Percentiles rank a stretch among this genome's conserved stretches.
These are phyloP conservation scores for Dipodomys spectabilis DNA, from an alignment of 2,113 vertebrate genomes.

Conservation along the genomic window DNA sequence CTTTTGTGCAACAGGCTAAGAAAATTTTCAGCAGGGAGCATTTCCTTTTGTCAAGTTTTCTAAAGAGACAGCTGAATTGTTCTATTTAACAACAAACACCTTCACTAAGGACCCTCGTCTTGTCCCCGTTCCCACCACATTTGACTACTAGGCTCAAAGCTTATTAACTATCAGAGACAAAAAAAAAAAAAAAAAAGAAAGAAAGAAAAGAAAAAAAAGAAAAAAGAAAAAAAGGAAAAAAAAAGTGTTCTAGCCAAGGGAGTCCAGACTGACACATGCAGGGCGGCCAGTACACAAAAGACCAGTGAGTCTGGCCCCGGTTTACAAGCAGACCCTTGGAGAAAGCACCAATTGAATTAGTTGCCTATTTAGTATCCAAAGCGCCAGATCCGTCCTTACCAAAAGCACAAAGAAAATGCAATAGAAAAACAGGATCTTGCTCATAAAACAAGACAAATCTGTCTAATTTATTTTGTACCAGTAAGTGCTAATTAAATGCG, in stretches of 20 bases:
- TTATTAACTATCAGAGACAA: conserved; percentile 95
- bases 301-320: conserved; percentile 92
- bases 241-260: conserved; percentile 91
- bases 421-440: conserved; percentile 96
- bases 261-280: conserved; percentile 91
- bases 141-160: conserved; percentile 95
- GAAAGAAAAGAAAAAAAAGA: conserved; percentile 91
- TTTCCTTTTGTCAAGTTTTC: conserved; percentile 99
- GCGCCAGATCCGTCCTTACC: conserved; percentile 94
- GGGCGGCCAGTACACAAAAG: conserved; percentile 91
- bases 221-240: conserved; percentile 91
- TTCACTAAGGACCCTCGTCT: conserved; percentile 96
- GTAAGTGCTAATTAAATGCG: conserved; percentile 95
- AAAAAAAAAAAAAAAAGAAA: conserved; percentile 82
- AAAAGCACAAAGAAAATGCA: conserved; percentile 94
- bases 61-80: conserved; percentile 99
- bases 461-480: conserved; percentile 92
- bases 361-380: conserved; percentile 95
- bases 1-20: conserved; percentile 97
- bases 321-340: conserved; percentile 91
- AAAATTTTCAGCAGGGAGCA: conserved; percentile 98
- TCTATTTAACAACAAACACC: conserved; percentile 99
- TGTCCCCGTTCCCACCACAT: conserved; percentile 99
- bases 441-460: conserved; percentile 96
- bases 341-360: conserved; percentile 95